These are phyloP conservation scores for Theonella swinhoei DNA, from an alignment of 37 sponge, comb jelly and placozoan species.

Conservation along the genomic window DNA sequence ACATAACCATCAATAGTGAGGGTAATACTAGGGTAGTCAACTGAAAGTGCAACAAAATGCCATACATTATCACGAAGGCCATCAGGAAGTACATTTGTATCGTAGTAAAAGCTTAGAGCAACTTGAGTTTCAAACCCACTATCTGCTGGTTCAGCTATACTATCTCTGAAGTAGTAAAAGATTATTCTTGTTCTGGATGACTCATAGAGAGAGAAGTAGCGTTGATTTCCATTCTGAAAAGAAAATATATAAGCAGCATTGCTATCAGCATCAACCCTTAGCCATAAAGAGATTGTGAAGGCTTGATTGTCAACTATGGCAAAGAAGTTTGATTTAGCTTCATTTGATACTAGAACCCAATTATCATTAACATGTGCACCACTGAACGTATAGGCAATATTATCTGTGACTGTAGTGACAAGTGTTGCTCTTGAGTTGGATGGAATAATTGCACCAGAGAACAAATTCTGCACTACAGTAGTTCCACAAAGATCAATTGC, in stretches of 20 bases:
- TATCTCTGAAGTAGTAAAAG: conserved; percentile 50
- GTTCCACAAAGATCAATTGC: conserved; percentile 12
- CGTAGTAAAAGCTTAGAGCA: conserved; percentile 56
- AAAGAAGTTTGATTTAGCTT: not conserved
- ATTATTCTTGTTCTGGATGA: not conserved
- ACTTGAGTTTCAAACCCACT: conserved; percentile 34
- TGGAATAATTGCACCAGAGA: not conserved
- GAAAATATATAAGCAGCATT: conserved; percentile 24
- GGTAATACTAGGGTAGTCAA: conserved; percentile 24
- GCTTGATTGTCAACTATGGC: conserved; percentile 10
- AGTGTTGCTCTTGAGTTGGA: not conserved
- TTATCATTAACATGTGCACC: conserved; percentile 11
- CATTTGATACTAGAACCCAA: not conserved
- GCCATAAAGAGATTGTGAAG: conserved; percentile 58
- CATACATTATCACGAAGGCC: conserved; percentile 46
- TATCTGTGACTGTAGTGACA: not conserved
- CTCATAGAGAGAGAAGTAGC: conserved; percentile 45
- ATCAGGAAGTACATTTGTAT: not conserved
- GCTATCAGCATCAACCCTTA: not conserved
- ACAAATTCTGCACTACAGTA: not conserved
- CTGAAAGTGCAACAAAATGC: conserved; percentile 48
- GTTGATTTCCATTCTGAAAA: conserved; percentile 27
- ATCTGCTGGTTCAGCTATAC: conserved; percentile 3
- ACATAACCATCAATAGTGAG: conserved; percentile 48
- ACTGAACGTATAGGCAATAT: conserved; percentile 29